Evolutionary conservation across 2,113 vertebrate species (phyloP), one percentile per base, ranked within the genome.

Genomic region (Atherinomorus stipes): DNA sequence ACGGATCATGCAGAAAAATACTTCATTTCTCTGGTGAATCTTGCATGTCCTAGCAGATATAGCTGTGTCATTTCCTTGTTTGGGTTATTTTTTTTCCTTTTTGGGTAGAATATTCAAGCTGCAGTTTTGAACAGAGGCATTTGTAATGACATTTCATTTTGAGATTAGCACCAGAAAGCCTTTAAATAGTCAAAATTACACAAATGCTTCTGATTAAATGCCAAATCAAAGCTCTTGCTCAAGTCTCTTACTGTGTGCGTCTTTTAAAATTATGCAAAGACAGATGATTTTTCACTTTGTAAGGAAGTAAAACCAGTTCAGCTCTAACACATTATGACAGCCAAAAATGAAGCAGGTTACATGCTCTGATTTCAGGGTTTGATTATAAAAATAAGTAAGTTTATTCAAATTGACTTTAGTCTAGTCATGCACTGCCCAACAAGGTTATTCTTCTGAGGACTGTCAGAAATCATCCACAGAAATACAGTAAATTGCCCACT

Each of bases 381-480:
- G 45, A 74, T 68, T 16, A 40, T 8, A 42, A 67, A 68, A 31
- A 74, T 15, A 1, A 65, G 37, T 10, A 2, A 57, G 71, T 83
- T 76, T 75, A 44, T 65, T 23, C 61, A 58, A 52, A 53, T 7
- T 61, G 61, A 71, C 63, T 74, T 76, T 50, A 51, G 19, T 71
- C 31, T 62, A 63, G 38, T 74, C 53, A 65, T 72, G 22, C 53
- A 26, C 71, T 71, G 54, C 52, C 63, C 53, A 67, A 59, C 81
- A 81, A 85, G 84, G 81, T 76, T 76, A 64, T 5, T 64, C 83
- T 81, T 74, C 80, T 53, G 70, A 82, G 57, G 78, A 64, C 8
- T 53, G 34, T 65, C 3, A 19, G 61, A 76, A 82, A 34, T 74
- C 64, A 51, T 72, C 83, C 57, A 40, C 45, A 50, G 64, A 61